A percentile compares a stretch with the other conserved stretches of the same genome.
Conservation (phyloP, 2,113 vertebrate species). For the Henicopernis longicauda region DNA sequence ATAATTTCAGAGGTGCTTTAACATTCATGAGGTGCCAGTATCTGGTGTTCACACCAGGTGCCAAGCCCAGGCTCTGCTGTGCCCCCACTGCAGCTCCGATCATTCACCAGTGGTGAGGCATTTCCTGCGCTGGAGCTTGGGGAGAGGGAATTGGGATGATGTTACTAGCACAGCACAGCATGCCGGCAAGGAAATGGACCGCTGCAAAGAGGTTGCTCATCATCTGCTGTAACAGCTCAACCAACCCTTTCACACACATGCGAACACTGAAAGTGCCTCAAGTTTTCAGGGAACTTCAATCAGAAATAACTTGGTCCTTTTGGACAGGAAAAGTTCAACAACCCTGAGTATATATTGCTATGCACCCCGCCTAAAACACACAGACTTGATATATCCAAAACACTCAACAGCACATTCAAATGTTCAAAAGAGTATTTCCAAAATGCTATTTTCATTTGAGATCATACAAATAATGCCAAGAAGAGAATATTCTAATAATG, state of each 20-base stretch:
- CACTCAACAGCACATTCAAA: neutral
- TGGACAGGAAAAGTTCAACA: neutral
- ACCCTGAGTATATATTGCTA: neutral
- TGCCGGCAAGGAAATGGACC: fast-evolving
- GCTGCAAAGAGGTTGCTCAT: neutral
- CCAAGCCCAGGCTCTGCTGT: neutral
- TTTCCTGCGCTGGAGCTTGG: neutral
- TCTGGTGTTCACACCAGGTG: neutral
- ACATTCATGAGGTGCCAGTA: neutral
- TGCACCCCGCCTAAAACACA: neutral
- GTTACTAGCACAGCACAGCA: neutral
- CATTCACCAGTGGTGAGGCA: neutral
- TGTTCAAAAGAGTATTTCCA: fast-evolving
- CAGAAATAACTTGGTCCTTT: neutral
- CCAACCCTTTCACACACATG: neutral
- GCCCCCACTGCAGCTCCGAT: fast-evolving
- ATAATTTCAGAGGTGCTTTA: neutral
- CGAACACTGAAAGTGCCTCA: neutral
- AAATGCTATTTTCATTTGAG: neutral
- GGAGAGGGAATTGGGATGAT: neutral
- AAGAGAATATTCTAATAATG: neutral
- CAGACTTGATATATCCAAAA: neutral
- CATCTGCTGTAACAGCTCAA: neutral
- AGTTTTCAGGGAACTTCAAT: neutral
- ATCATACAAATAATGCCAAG: neutral